A percentile compares a stretch with the other conserved stretches of the same genome.
Evolutionary conservation across 1,140 invertebrate species (phyloP).

Genomic region (Luehdorfia chinensis): DNA sequence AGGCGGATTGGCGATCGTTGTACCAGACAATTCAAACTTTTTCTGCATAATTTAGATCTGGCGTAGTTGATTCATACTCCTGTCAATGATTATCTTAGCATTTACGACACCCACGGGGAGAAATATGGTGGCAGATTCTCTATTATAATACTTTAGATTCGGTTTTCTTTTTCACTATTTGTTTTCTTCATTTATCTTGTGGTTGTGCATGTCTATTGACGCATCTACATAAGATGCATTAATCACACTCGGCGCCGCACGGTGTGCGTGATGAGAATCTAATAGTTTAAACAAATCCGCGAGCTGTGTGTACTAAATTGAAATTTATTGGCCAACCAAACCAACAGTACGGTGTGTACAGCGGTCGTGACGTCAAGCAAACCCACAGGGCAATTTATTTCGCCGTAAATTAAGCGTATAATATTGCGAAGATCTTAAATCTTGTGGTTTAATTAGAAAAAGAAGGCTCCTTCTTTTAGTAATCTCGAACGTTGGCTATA

Average conservation of each 20-base stretch:
- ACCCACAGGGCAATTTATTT: conserved; percentile 22
- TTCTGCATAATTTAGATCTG: too few relatives aligned
- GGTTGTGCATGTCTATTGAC: too few relatives aligned
- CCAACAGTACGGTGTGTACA: conserved; percentile 15
- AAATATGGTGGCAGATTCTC: too few relatives aligned
- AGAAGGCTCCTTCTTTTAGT: neutral
- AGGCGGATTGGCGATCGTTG: too few relatives aligned
- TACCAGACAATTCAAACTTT: too few relatives aligned
- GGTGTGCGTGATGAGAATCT: conserved; percentile 9
- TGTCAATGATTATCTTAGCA: too few relatives aligned
- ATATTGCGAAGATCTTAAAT: conserved; percentile 10
- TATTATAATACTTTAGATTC: too few relatives aligned
- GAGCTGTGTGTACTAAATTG: conserved; percentile 33
- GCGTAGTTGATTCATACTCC: too few relatives aligned
- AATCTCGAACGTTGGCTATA: neutral
- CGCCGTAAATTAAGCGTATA: conserved; percentile 22
- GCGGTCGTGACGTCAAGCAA: too few relatives aligned
- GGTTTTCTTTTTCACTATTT: too few relatives aligned
- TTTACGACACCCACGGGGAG: too few relatives aligned
- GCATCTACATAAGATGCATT: conserved; percentile 22
- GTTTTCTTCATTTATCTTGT: too few relatives aligned
- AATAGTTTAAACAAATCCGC: conserved; percentile 26
- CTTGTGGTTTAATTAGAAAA: conserved; percentile 12
- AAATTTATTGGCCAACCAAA: conserved; percentile 40
- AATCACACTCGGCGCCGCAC: conserved; percentile 12